phyloP scores from a whole-genome alignment of 2,888 invertebrate genomes.

The Dynastes tityus region DNA sequence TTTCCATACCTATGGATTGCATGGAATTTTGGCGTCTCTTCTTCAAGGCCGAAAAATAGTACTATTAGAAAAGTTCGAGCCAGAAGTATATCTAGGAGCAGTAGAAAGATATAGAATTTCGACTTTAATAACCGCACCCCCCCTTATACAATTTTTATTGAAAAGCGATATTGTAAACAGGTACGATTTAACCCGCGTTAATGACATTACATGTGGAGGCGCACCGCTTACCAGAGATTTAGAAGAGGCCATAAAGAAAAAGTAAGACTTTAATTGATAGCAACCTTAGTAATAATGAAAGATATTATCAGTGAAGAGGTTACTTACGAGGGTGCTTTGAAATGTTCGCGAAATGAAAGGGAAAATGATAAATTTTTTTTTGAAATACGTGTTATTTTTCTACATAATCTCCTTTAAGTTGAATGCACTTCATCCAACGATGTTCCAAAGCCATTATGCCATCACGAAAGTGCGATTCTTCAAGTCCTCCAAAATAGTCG shows the following conservation, averaged over 20 bases:
- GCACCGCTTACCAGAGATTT: slow-evolving; percentile 79
- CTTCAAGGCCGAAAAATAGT: slow-evolving; percentile 20
- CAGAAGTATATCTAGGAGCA: slow-evolving; percentile 27
- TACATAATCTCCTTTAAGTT: too few species aligned
- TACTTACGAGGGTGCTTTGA: too few species aligned
- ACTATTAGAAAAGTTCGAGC: slow-evolving; percentile 38
- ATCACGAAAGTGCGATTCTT: too few species aligned
- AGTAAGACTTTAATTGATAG: slow-evolving; percentile 14
- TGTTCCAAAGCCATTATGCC: too few species aligned
- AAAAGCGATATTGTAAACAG: slow-evolving; percentile 84
- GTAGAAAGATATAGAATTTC: slow-evolving; percentile 45
- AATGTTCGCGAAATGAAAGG: too few species aligned
- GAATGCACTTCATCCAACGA: too few species aligned
- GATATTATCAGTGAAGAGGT: too few species aligned
- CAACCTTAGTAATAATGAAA: background rate
- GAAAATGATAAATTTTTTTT: too few species aligned
- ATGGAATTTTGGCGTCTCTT: slow-evolving; percentile 11
- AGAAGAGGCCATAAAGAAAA: slow-evolving; percentile 29
- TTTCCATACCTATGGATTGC: slow-evolving; percentile 44
- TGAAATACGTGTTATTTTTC: too few species aligned
- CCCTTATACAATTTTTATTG: slow-evolving; percentile 85
- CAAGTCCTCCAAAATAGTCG: too few species aligned
- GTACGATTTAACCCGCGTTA: slow-evolving; percentile 81
- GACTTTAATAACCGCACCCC: slow-evolving; percentile 82
- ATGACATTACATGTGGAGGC: slow-evolving; percentile 82